Evolutionary conservation across 37 sponge, comb jelly and placozoan species (phyloP).

Genomic region (Ianthella basta): DNA sequence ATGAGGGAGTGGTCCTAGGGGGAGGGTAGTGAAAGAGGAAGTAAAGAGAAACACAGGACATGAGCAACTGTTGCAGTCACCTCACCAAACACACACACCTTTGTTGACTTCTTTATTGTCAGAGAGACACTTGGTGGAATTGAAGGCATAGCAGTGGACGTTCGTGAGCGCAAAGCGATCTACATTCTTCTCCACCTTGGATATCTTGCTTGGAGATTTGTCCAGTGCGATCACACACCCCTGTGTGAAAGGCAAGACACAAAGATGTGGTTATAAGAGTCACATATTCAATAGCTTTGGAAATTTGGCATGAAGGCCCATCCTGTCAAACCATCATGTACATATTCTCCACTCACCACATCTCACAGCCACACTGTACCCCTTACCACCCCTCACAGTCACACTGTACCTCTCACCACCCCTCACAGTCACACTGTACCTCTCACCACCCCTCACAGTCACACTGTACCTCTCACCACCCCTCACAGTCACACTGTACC

Average conservation of each 20-base stretch:
- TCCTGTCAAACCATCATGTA: too few species aligned
- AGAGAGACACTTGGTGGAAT: slow-evolving; percentile 41
- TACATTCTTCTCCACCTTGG: slow-evolving; percentile 48
- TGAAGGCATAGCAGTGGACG: slow-evolving; percentile 43
- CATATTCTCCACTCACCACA: too few species aligned
- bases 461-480: too few species aligned
- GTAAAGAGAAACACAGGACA: not conserved
- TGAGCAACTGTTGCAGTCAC: not conserved
- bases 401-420: too few species aligned
- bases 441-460: too few species aligned
- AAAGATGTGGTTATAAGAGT: too few species aligned
- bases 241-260: not conserved
- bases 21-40: not conserved
- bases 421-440: too few species aligned
- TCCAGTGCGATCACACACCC: slow-evolving; percentile 82
- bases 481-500: too few species aligned
- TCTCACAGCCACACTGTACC: too few species aligned
- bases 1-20: slow-evolving; percentile 31
- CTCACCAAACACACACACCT: not conserved
- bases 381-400: too few species aligned
- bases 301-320: too few species aligned
- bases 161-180: slow-evolving; percentile 38
- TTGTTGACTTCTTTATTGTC: not conserved
- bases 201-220: slow-evolving; percentile 53
- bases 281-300: too few species aligned